Percentiles rank a stretch among this genome's conserved stretches.
These are phyloP conservation scores for Eledona agricola DNA, from an alignment of 2,888 invertebrate genomes.

Conservation along the genomic window DNA sequence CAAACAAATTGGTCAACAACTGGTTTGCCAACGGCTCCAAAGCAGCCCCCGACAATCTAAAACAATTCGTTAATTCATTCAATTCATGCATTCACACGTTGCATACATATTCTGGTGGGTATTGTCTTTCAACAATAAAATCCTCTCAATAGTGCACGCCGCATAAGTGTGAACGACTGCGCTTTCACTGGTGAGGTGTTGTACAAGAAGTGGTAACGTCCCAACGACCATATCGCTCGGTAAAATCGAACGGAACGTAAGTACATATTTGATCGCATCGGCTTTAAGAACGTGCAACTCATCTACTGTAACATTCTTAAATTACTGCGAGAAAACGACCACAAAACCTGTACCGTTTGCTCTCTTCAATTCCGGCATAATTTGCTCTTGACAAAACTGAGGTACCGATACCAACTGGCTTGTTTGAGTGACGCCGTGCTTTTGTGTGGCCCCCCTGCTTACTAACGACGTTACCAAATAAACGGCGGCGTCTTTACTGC, in stretches of 20 bases:
- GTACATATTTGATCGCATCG: conserved; percentile 94
- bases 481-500: conserved; percentile 94
- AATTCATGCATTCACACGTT: conserved; percentile 4
- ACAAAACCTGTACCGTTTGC: conserved; percentile 64
- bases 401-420: conserved; percentile 89
- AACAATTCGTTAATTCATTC: conserved; percentile 36
- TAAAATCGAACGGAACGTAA: conserved; percentile 93
- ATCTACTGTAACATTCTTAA: conserved; percentile 69
- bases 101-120: conserved; percentile 19
- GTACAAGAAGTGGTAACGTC: conserved; percentile 80
- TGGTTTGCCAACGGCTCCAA: conserved; percentile 74
- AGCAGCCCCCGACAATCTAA: conserved; percentile 68
- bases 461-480: conserved; percentile 96
- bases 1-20: conserved; percentile 80
- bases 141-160: conserved; percentile 89
- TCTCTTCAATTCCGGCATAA: conserved; percentile 84
- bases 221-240: conserved; percentile 79
- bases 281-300: conserved; percentile 93
- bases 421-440: conserved; percentile 90
- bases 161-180: conserved; percentile 95
- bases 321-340: conserved; percentile 5
- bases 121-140: conserved; percentile 76
- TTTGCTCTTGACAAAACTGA: conserved; percentile 88
- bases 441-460: conserved; percentile 86
- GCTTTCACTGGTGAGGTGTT: conserved; percentile 78